Percentiles rank a stretch among this genome's conserved stretches.
Conservation (phyloP, 1,140 invertebrate genomes). For the Drosophila navojoa region DNA sequence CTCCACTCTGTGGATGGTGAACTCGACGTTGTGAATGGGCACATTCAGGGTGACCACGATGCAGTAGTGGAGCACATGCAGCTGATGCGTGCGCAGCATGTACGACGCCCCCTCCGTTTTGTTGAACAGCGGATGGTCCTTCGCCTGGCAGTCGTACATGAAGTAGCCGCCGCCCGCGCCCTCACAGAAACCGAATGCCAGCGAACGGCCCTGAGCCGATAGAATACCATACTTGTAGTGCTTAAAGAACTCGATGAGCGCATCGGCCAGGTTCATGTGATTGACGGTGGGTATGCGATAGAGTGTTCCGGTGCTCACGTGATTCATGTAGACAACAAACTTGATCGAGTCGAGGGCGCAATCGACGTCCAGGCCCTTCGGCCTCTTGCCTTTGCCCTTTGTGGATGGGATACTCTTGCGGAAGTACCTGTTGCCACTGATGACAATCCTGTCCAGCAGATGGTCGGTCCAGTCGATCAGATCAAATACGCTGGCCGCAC, state of each 20-base stretch:
- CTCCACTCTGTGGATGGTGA: conserved; percentile 73
- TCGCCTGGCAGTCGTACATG: conserved; percentile 87
- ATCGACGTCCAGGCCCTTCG: conserved; percentile 84
- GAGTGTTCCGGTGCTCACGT: conserved; percentile 86
- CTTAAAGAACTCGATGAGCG: conserved; percentile 86
- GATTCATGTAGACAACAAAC: conserved; percentile 85
- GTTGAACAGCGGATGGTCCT: conserved; percentile 86
- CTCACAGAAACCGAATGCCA: conserved; percentile 85
- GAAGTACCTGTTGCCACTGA: conserved; percentile 85
- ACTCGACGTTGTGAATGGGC: conserved; percentile 71
- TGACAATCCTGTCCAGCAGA: conserved; percentile 86
- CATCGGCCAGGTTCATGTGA: conserved; percentile 86
- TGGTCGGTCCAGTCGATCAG: conserved; percentile 86
- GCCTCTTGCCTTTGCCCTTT: conserved; percentile 84
- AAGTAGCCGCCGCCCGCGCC: conserved; percentile 85
- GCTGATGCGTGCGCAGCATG: conserved; percentile 85
- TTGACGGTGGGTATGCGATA: conserved; percentile 85
- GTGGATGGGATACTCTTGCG: conserved; percentile 81
- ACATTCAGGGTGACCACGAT: conserved; percentile 85
- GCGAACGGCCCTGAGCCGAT: conserved; percentile 84
- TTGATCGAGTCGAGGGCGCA: conserved; percentile 85
- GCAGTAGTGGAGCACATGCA: conserved; percentile 86
- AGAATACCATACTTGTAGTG: conserved; percentile 85
- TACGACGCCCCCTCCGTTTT: conserved; percentile 86
- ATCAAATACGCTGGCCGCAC: conserved; percentile 85